A percentile compares a stretch with the other conserved stretches of the same genome.
Conservation (phyloP, 2,888 invertebrate species). For the Drosophila paramelanica region DNA sequence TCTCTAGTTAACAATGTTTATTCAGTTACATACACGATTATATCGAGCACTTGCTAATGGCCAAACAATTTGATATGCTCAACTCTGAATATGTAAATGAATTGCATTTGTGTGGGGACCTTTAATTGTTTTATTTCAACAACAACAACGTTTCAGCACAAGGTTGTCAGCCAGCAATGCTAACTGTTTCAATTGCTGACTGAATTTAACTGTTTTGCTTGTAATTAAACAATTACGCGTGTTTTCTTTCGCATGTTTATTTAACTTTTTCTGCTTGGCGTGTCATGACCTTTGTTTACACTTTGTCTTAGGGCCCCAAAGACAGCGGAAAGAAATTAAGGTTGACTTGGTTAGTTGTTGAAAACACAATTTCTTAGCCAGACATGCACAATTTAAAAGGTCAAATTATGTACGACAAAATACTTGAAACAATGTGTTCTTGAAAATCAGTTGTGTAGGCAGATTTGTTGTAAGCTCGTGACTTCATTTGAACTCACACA, state of each 20-base stretch:
- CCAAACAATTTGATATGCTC: conserved; percentile 35
- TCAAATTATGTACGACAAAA: not conserved
- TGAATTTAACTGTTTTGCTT: conserved; percentile 27
- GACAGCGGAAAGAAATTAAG: conserved; percentile 14
- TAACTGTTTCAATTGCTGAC: conserved; percentile 47
- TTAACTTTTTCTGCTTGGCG: conserved; percentile 23
- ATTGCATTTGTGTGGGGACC: conserved; percentile 29
- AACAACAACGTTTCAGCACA: conserved; percentile 7
- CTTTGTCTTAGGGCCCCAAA: conserved; percentile 11
- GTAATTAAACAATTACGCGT: conserved; percentile 27
- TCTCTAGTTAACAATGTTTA: conserved; percentile 7
- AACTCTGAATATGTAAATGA: conserved; percentile 38
- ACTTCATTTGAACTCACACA: not conserved
- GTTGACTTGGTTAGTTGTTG: conserved; percentile 1
- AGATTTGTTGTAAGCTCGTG: not conserved
- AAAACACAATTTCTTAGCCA: not conserved
- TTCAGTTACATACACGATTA: conserved; percentile 8
- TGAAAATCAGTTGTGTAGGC: conserved; percentile 9
- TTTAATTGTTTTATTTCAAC: conserved; percentile 32
- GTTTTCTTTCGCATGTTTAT: conserved; percentile 16
- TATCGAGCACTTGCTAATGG: conserved; percentile 26
- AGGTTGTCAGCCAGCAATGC: conserved; percentile 37
- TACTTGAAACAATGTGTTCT: conserved; percentile 12
- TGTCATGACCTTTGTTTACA: conserved; percentile 46
- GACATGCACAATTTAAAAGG: conserved; percentile 1